Evolutionary conservation across 30 jellyfish, hydroid and myxozoan genomes (phyloP).

Genomic region (Calvadosia cruxmelitensis): DNA sequence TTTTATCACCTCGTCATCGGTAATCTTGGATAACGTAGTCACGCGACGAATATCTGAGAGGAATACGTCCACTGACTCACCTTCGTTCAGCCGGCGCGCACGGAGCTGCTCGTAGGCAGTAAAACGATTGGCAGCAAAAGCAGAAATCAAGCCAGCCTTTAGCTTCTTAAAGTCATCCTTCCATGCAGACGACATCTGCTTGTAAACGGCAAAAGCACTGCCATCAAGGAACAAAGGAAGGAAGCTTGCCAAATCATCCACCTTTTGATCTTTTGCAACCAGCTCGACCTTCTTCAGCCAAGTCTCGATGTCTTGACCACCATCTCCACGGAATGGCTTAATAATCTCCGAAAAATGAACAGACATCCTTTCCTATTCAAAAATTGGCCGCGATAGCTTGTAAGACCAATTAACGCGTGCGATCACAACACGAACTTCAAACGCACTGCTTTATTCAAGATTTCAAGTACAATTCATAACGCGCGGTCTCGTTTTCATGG

Average conservation of each 20-base stretch:
- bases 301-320: neutral
- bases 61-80: slow-evolving; percentile 8
- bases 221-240: slow-evolving; percentile 8
- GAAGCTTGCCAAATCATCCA: slow-evolving; percentile 7
- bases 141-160: slow-evolving; percentile 1
- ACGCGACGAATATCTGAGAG: slow-evolving; percentile 3
- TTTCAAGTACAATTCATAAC: too few relatives aligned
- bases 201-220: slow-evolving; percentile 10
- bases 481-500: too few relatives aligned
- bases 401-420: too few relatives aligned
- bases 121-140: slow-evolving; percentile 5
- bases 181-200: too few relatives aligned
- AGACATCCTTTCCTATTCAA: too few relatives aligned
- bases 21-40: slow-evolving; percentile 7
- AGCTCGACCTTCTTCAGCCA: slow-evolving; percentile 11
- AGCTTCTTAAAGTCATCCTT: neutral
- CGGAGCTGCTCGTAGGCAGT: slow-evolving; percentile 4
- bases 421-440: too few relatives aligned
- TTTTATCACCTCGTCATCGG: slow-evolving; percentile 4
- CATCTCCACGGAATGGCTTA: too few relatives aligned
- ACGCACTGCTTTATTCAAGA: too few relatives aligned
- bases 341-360: too few relatives aligned
- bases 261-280: slow-evolving; percentile 7
- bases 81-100: slow-evolving; percentile 5
- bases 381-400: too few relatives aligned